Conservation (phyloP, 2,113 vertebrate species). For the Colossoma macropomum region DNA sequence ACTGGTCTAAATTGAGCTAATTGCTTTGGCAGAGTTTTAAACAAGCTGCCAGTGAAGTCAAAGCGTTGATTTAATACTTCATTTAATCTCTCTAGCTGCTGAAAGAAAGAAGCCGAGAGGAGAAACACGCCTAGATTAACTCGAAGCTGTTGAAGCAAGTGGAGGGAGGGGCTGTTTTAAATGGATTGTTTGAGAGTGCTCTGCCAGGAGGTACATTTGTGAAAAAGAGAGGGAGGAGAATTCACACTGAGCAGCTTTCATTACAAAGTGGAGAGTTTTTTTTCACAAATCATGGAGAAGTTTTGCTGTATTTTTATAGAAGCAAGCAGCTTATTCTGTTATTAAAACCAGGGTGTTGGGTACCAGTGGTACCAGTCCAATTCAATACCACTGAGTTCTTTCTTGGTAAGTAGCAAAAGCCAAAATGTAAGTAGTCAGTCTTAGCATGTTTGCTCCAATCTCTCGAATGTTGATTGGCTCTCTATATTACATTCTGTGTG, state of each 20-base stretch:
- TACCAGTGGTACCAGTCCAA: no score
- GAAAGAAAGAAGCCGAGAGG: slow-evolving; percentile 7
- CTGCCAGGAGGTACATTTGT: not conserved
- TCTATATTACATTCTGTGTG: no score
- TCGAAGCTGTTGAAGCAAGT: not conserved
- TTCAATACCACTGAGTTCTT: no score
- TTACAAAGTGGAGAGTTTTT: not conserved
- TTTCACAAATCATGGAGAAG: not conserved
- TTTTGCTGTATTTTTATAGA: not conserved
- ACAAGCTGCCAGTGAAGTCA: slow-evolving; percentile 14
- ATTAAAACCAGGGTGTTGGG: not conserved
- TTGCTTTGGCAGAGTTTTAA: slow-evolving; percentile 4
- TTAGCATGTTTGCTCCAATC: no score
- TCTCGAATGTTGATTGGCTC: no score
- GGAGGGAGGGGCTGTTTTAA: slow-evolving; percentile 7
- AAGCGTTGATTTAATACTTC: slow-evolving; percentile 29
- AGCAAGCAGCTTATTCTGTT: not conserved
- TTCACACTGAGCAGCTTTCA: not conserved
- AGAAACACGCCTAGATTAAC: not conserved
- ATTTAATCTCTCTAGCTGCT: slow-evolving; percentile 35
- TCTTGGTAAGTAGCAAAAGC: no score
- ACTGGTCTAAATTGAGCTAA: slow-evolving; percentile 18
- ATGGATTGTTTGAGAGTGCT: not conserved
- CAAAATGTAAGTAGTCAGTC: no score
- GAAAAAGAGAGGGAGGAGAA: not conserved